Evolutionary conservation across 2,797 vertebrate genomes (phyloP).

Genomic region (Sarcophilus harrisii): DNA sequence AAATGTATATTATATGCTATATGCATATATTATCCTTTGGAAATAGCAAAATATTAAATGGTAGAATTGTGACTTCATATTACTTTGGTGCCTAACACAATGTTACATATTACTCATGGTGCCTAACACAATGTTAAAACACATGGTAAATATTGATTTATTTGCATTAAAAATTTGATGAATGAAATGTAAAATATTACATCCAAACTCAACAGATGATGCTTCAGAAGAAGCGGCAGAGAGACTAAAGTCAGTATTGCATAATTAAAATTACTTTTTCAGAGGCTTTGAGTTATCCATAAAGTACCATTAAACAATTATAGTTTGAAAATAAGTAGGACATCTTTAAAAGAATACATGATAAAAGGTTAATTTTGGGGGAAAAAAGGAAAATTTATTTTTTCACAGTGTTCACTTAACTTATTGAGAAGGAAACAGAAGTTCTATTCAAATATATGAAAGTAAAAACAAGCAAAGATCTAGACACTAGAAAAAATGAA

Average conservation of each 20-base stretch:
- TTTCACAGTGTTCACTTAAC: not conserved
- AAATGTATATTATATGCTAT: too few species aligned
- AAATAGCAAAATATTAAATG: not conserved
- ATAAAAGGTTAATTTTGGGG: not conserved
- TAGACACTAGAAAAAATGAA: not conserved
- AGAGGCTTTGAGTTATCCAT: not conserved
- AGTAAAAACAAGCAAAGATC: not conserved
- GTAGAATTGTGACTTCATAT: not conserved
- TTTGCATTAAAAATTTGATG: not conserved
- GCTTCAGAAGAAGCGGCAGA: not conserved
- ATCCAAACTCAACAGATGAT: not conserved
- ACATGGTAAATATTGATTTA: not conserved
- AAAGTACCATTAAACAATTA: not conserved
- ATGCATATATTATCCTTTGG: not conserved
- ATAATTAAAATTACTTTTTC: not conserved
- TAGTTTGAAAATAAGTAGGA: not conserved
- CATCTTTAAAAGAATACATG: not conserved
- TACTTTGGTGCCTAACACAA: not conserved
- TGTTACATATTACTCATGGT: not conserved
- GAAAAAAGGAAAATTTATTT: not conserved
- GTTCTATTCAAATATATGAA: not conserved
- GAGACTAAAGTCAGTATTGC: not conserved
- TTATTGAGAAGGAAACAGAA: not conserved
- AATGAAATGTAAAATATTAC: not conserved
- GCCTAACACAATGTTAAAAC: not conserved